Conservation (phyloP, 2,113 vertebrate species). For the Gadus macrocephalus region DNA sequence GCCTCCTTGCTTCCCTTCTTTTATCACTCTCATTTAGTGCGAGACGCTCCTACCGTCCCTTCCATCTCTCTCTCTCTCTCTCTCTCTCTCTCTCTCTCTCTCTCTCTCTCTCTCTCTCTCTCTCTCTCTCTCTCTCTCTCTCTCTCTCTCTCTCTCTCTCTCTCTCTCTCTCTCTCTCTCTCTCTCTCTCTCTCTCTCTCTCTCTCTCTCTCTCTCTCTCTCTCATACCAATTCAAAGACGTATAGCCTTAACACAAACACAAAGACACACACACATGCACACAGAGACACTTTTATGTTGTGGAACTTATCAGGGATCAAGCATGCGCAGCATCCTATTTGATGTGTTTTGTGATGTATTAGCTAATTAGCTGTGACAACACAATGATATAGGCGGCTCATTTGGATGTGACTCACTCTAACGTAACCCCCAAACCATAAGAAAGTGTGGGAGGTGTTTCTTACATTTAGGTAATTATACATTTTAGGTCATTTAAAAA, state of each 20-base stretch:
- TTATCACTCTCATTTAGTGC: no score
- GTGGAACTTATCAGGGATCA: slow-evolving; percentile 61
- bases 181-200: slow-evolving; percentile 8
- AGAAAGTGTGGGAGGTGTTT: no score
- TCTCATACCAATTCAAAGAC: background rate
- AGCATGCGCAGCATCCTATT: slow-evolving; percentile 45
- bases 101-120: slow-evolving; percentile 15
- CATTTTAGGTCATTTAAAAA: no score
- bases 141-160: slow-evolving; percentile 11
- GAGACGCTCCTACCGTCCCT: slow-evolving; percentile 7
- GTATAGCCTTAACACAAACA: background rate
- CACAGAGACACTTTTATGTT: slow-evolving; percentile 23
- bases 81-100: slow-evolving; percentile 16
- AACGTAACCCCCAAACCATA: no score
- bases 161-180: slow-evolving; percentile 19
- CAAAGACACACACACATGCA: slow-evolving; percentile 11
- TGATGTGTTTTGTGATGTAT: slow-evolving; percentile 69
- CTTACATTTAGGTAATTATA: no score
- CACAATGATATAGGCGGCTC: slow-evolving; percentile 30
- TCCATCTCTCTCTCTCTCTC: background rate
- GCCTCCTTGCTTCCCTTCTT: no score
- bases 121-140: slow-evolving; percentile 5
- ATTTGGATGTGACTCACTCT: slow-evolving; percentile 24
- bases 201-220: slow-evolving; percentile 5
- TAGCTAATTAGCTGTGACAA: slow-evolving; percentile 62